Evolutionary conservation across 2,797 vertebrate genomes (phyloP).

Genomic region (Cyprinella venusta): DNA sequence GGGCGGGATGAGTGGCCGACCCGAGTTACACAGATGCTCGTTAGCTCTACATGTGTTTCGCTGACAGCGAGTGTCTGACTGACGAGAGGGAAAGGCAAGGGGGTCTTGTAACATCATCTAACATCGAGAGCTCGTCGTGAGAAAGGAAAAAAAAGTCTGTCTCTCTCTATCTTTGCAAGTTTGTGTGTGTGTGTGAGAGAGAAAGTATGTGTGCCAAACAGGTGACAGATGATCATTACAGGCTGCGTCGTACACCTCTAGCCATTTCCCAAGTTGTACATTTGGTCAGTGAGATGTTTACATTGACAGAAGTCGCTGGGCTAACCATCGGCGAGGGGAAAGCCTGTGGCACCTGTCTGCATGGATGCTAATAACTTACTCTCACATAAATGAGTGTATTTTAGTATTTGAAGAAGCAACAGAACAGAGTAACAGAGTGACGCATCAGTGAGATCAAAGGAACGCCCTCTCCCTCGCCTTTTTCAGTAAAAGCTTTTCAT

Average conservation of each 20-base stretch:
- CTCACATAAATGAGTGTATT: constrained; percentile 55
- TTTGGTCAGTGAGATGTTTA: constrained; percentile 69
- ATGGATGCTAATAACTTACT: constrained; percentile 54
- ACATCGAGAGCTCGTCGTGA: constrained; percentile 54
- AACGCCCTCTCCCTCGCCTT: constrained; percentile 35
- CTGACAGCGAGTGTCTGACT: constrained; percentile 68
- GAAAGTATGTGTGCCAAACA: constrained; percentile 30
- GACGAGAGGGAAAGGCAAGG: constrained; percentile 68
- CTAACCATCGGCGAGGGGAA: constrained; percentile 53
- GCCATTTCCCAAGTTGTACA: constrained; percentile 58
- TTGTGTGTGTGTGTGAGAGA: constrained; percentile 32
- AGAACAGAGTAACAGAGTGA: constrained; percentile 46
- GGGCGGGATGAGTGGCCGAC: constrained; percentile 62
- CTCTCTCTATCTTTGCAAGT: constrained; percentile 56
- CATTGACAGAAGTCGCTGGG: constrained; percentile 62
- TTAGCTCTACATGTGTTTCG: constrained; percentile 63
- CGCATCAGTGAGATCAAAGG: constrained; percentile 67
- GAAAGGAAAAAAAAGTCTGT: constrained; percentile 33
- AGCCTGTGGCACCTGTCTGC: constrained; percentile 58
- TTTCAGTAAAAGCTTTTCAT: constrained; percentile 61
- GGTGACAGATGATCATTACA: constrained; percentile 41
- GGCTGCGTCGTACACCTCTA: constrained; percentile 16
- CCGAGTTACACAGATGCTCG: constrained; percentile 44
- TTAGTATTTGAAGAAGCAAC: constrained; percentile 69
- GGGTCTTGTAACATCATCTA: constrained; percentile 60